Conservation (phyloP, 92 coral and sea anemone species). For the Muricea muricata region DNA sequence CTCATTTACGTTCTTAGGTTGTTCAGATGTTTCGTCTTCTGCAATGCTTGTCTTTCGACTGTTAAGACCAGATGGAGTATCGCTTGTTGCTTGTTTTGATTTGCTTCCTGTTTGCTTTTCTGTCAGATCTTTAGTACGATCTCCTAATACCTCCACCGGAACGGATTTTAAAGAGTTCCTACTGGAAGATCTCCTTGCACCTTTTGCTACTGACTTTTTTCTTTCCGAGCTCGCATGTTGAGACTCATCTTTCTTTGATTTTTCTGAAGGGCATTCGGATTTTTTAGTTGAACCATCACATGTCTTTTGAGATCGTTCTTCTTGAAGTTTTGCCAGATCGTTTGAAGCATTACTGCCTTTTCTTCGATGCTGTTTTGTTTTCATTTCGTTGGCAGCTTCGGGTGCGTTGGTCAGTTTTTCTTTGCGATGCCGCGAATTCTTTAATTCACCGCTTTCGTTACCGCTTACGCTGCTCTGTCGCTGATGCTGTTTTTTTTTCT, state of each 20-base stretch:
- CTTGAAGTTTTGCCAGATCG: background rate
- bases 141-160: background rate
- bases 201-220: background rate
- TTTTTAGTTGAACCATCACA: conserved; percentile 5
- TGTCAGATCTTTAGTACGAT: background rate
- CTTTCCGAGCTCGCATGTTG: background rate
- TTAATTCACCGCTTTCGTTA: background rate
- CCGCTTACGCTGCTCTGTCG: background rate
- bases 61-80: background rate
- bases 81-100: conserved; percentile 3
- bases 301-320: background rate
- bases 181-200: conserved; percentile 1
- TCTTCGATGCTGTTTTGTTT: conserved; percentile 7
- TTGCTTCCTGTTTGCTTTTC: background rate
- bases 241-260: background rate
- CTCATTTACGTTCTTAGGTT: background rate
- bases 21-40: background rate
- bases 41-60: background rate
- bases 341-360: background rate
- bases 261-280: background rate
- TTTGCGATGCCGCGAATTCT: background rate
- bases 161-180: conserved; percentile 6
- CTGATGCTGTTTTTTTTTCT: background rate
- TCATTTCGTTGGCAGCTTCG: background rate
- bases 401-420: background rate